Evolutionary conservation across 2,888 invertebrate species (phyloP), one percentile per base, ranked within the genome.

Genomic region (Ernsta delagoae): DNA sequence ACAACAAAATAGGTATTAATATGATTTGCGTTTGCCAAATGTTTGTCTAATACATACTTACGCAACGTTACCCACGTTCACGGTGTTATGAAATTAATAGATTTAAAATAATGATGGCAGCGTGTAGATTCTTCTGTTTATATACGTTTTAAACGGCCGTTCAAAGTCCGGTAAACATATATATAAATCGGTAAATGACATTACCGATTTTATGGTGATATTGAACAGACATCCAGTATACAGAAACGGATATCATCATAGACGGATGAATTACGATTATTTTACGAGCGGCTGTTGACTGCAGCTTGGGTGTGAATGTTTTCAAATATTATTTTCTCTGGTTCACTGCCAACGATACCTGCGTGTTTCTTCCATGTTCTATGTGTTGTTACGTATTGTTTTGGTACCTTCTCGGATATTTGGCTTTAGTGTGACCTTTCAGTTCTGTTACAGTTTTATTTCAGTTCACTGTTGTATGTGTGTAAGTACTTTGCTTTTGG

Each of bases 161-260:
- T 39, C 34, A 65, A 65, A 65, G 65, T 59, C 63, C 48, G 61
- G 6, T 45, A 43, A 45, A 61, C 66, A 62, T 64, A 63, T 61
- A 61, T 31, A 31, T 61, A 61, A 61, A 67, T 61, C 57, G 68
- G 48, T 68, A 56, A 68, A 48, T 62, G 68, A 68, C 62, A 62
- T 68, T 68, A 64, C 34, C 34, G 54, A 64, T 70, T 71, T 70
- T 39, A 60, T 74, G 70, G 67, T 12, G 70, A 76, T 66, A 73
- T 59, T 56, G 57, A 70, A 61, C 73, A 76, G 73, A 66, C 71
- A 65, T 74, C 71, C 65, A 71, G 59, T 68, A 45, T 34, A 48
- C 39, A 39, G 39, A 43, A 59, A 53, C 72, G 74, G 71, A 75
- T 69, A 71, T 66, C 70, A 53, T 65, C 70, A 56, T 65, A 66